Percentiles rank a stretch among this genome's conserved stretches.
Conservation (phyloP, 2,888 invertebrate genomes). For the Pediacus dermestoides region DNA sequence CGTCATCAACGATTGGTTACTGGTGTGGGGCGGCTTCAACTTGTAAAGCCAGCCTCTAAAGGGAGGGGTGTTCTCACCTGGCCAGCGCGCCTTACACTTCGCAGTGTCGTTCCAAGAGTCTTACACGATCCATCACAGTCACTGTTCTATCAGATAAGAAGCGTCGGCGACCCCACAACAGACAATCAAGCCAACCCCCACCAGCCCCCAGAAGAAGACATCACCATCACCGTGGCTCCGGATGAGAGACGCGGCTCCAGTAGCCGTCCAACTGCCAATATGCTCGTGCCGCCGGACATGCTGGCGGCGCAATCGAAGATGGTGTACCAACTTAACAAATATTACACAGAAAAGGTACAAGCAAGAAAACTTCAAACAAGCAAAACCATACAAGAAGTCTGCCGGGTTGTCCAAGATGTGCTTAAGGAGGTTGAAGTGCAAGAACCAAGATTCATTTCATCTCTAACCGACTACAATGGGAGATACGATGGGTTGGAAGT, state of each 20-base stretch:
- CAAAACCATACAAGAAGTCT: conserved; percentile 72
- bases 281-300: conserved; percentile 91
- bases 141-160: conserved; percentile 17
- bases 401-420: conserved; percentile 77
- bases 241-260: conserved; percentile 37
- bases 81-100: conserved; percentile 22
- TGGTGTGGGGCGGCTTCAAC: conserved; percentile 33
- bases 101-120: conserved; percentile 41
- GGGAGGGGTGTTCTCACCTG: conserved; percentile 42
- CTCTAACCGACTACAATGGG: conserved; percentile 70
- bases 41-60: conserved; percentile 30
- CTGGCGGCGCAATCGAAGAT: conserved; percentile 92
- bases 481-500: conserved; percentile 76
- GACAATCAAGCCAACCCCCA: conserved; percentile 19
- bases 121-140: conserved; percentile 41
- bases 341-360: conserved; percentile 73
- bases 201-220: conserved; percentile 20
- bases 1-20: conserved; percentile 28
- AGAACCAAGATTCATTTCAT: conserved; percentile 78
- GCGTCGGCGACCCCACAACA: conserved; percentile 9
- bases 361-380: conserved; percentile 65
- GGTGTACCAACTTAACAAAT: conserved; percentile 84
- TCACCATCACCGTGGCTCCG: conserved; percentile 37
- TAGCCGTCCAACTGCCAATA: conserved; percentile 51
- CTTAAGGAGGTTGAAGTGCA: conserved; percentile 81